phyloP scores from a whole-genome alignment of 2,888 invertebrate genomes.

The Conistra vaccinii region DNA sequence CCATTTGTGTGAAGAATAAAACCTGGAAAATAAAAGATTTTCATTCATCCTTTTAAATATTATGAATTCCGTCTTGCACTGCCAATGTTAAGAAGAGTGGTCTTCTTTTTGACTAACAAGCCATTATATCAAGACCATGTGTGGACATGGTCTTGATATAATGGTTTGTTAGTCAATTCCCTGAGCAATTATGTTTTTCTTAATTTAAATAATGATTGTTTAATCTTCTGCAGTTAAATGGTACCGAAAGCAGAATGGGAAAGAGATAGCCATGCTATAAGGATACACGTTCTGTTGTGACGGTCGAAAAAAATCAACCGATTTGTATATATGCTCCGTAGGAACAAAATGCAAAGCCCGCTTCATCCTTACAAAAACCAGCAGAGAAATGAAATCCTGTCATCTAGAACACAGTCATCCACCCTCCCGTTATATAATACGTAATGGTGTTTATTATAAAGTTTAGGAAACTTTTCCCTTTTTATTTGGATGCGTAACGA shows the following conservation, averaged over 20 bases:
- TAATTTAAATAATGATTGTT: background rate
- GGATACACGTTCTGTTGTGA: conserved; percentile 72
- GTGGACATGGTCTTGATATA: too few species aligned
- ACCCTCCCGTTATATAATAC: background rate
- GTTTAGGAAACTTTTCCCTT: background rate
- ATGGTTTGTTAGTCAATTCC: too few species aligned
- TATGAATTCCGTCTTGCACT: too few species aligned
- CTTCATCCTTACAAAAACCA: background rate
- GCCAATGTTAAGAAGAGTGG: too few species aligned
- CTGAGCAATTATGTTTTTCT: background rate
- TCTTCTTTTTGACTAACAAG: too few species aligned
- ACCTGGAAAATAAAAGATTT: too few species aligned
- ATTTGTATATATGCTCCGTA: background rate
- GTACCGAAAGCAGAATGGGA: conserved; percentile 63
- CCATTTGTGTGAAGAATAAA: too few species aligned
- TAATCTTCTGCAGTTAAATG: conserved; percentile 40
- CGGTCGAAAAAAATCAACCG: conserved; percentile 16
- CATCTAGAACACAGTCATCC: background rate
- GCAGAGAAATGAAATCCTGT: background rate
- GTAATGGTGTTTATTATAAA: background rate
- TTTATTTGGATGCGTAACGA: background rate
- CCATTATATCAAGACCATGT: too few species aligned
- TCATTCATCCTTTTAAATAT: too few species aligned
- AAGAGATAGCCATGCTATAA: conserved; percentile 67
- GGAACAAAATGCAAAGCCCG: background rate